These are phyloP conservation scores for Acrocephalus arundinaceus DNA, from an alignment of 2,113 vertebrate species.

Conservation along the genomic window DNA sequence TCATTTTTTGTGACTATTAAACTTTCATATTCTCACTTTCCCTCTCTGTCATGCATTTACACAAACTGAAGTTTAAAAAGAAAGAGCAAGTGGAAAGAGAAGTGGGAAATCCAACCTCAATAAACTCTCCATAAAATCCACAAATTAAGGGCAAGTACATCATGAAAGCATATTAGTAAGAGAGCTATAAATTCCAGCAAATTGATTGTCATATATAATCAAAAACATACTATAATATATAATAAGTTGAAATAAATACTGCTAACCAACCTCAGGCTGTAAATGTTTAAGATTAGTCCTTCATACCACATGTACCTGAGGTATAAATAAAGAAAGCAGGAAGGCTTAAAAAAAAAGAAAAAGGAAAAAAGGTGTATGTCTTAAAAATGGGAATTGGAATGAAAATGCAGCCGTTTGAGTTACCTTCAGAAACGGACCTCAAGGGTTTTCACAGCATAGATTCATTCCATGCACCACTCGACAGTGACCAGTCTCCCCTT, in stretches of 20 bases:
- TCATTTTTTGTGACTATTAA: background rate
- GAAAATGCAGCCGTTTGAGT: background rate
- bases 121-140: conserved; percentile 64
- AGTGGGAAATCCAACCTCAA: conserved; percentile 18
- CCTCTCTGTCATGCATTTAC: background rate
- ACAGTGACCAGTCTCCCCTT: background rate
- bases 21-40: background rate
- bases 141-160: conserved; percentile 63
- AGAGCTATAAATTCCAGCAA: conserved; percentile 63
- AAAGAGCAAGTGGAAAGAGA: conserved; percentile 24
- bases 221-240: conserved; percentile 50
- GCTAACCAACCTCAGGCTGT: conserved; percentile 26
- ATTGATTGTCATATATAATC: conserved; percentile 65
- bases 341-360: background rate
- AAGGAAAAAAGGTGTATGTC: background rate
- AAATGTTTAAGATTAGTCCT: conserved; percentile 46
- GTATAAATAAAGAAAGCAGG: conserved; percentile 31
- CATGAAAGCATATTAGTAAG: conserved; percentile 58
- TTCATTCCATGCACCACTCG: background rate
- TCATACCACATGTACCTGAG: conserved; percentile 33
- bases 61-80: background rate
- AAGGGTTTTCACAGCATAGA: background rate
- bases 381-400: background rate
- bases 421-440: background rate
- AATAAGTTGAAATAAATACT: conserved; percentile 58